Base-by-base conservation (phyloP, 2,888 invertebrate genomes). In the Zygogramma bicolorata region DNA sequence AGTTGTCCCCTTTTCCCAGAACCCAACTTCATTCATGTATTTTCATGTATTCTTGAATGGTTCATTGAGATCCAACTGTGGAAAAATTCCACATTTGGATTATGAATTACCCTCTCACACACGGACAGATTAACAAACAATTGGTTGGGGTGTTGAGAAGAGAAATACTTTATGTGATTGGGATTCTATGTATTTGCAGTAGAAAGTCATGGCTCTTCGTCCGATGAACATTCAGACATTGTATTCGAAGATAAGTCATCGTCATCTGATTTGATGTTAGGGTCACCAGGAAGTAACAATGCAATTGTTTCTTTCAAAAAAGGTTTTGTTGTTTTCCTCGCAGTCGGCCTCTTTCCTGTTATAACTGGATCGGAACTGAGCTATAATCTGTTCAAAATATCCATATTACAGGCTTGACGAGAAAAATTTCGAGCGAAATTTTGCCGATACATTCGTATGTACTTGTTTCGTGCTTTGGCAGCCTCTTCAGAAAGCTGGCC, bases 381-480 rank as follows among this genome's bases (percentile, higher is more conserved):
- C 42, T 67, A 60, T 46, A 27, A 65, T 65, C 20, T 61, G 58
- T 22, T 65, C 61, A 31, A 49, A 27, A 20, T 29, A 62, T 38
- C 13, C n/a, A 27, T 22, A 15, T 27, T 59, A 7, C 15, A 59
- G n/a, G 27, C 18, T 59, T 20, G 8, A 8, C 13, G 25, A 1
- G 59, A 27, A 59, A 5, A 59, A 5, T 27, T 59, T 59, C 59
- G 10, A 59, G 15, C 59, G 18, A n/a, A 53, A 18, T 18, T 53
- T 7, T n/a, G n/a, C n/a, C n/a, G n/a, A n/a, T n/a, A n/a, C n/a
- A n/a, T n/a, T n/a, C n/a, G 13, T 10, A 10, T 3, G 34, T 34
- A 34, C 13, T 34, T 57, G 27, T 57, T 57, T 22, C 57, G 18
- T 10, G 57, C 34, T 34, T 34, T 8, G 2, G 34, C 34, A 4